A percentile compares a stretch with the other conserved stretches of the same genome.
These are phyloP conservation scores for Tinea pellionella DNA, from an alignment of 2,888 invertebrate genomes.

Conservation along the genomic window DNA sequence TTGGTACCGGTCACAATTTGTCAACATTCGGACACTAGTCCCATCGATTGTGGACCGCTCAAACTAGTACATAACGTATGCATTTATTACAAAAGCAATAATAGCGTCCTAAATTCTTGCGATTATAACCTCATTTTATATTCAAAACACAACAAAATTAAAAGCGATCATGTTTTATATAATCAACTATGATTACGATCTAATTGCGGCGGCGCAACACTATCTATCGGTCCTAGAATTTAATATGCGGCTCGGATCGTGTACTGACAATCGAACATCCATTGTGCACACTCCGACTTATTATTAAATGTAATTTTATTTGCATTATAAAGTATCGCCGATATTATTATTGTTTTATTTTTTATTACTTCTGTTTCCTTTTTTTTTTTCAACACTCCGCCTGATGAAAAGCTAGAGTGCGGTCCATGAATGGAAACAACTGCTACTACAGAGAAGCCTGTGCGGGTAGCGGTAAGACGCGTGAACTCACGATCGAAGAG, in stretches of 20 bases:
- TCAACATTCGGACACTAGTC: too few relatives aligned
- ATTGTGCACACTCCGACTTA: not conserved
- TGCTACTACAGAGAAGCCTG: too few relatives aligned
- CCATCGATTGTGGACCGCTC: too few relatives aligned
- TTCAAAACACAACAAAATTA: conserved; percentile 8
- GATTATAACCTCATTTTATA: not conserved
- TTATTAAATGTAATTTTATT: conserved; percentile 12
- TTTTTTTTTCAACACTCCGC: too few relatives aligned
- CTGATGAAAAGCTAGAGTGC: too few relatives aligned
- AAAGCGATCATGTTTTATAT: conserved; percentile 20
- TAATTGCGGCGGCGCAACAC: conserved; percentile 2
- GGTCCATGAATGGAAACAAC: too few relatives aligned
- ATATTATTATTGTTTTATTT: not conserved
- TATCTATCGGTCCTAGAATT: not conserved
- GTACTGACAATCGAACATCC: conserved; percentile 1
- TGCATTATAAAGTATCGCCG: conserved; percentile 5
- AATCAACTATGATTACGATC: conserved; percentile 32
- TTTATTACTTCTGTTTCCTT: not conserved
- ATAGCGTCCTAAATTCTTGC: not conserved
- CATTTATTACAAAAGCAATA: not conserved
- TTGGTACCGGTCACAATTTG: too few relatives aligned
- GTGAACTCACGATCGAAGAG: too few relatives aligned
- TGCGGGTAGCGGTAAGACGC: too few relatives aligned
- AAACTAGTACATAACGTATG: too few relatives aligned
- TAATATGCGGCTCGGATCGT: not conserved